phyloP scores from a whole-genome alignment of 2,113 vertebrate species.

The pig (Sus scrofa) region DNA sequence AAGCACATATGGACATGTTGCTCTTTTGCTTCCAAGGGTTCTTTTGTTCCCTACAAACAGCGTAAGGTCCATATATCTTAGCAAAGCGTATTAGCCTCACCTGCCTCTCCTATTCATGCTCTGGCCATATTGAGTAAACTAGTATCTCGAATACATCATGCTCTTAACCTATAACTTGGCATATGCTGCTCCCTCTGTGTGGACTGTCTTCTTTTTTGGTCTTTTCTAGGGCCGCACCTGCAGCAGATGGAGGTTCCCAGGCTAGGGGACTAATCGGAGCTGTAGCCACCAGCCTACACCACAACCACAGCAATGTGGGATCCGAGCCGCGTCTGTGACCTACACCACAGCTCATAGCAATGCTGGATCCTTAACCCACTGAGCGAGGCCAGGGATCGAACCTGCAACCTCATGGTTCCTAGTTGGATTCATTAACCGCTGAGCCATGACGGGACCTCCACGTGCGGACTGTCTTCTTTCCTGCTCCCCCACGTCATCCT shows the following conservation, averaged over 20 bases:
- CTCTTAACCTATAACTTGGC: slow-evolving; percentile 21
- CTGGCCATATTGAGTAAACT: slow-evolving; percentile 24
- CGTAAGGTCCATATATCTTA: slow-evolving; percentile 31
- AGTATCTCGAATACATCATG: neutral
- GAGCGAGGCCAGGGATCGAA: no score
- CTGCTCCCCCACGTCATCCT: neutral
- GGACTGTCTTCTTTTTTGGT: slow-evolving; percentile 12
- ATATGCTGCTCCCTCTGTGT: neutral
- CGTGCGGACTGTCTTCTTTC: neutral
- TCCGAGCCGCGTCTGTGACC: no score
- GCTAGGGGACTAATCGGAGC: no score
- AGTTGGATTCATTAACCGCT: no score
- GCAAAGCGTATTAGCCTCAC: slow-evolving; percentile 23
- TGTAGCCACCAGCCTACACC: no score
- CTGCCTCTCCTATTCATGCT: neutral
- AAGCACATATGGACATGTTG: neutral
- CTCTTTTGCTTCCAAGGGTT: slow-evolving; percentile 52
- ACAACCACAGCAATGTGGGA: no score
- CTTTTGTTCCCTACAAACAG: slow-evolving; percentile 34
- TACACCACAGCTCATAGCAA: no score
- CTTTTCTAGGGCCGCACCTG: no score
- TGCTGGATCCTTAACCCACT: no score
- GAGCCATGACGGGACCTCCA: no score
- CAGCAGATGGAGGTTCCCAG: no score
- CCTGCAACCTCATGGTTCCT: no score